Base-by-base conservation (phyloP, 1,140 invertebrate species). In the Drosophila sturtevanti region DNA sequence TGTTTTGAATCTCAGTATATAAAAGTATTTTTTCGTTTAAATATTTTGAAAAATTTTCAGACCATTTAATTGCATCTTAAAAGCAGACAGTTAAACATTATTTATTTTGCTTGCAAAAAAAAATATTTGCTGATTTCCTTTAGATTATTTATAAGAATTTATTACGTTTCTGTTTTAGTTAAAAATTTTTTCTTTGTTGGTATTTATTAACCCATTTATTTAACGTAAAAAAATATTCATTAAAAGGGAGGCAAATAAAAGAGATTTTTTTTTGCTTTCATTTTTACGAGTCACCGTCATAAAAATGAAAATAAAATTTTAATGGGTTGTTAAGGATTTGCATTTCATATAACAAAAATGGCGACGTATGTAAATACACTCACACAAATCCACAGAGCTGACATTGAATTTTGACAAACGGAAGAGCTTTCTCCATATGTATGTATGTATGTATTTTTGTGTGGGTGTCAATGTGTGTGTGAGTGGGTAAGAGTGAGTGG, bases 321-420 rank as follows among this genome's bases (percentile, higher is more conserved):
- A 66, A 89, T 55, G 84, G 66, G 54, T 38, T 60, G 62, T 44
- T 71, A 21, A 71, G 66, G 61, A 60, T 58, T 52, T 68, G 52
- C 54, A 52, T 38, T 48, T 48, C 55, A 60, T 68, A 64, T 60
- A 72, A 61, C 51, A 73, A 62, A 87, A 74, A 87, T 87, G 84
- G 84, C 79, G 79, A 14, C 72, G 16, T 52, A 62, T 55, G 68
- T 63, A 55, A 72, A 68, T 59, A 56, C 71, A 65, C 67, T 69
- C 48, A 73, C 69, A 65, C 54, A 73, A 85, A 64, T 41, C 67
- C 55, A 60, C 71, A 60, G 22, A 72, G 70, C 72, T 90, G 87
- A 90, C 87, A 90, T 90, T 90, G 87, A 90, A 90, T 90, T 90
- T 81, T 89, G 87, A 84, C 55, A 72, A 86, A 63, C 76, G 77